These are phyloP conservation scores for Mormyrus proboscirostris DNA, from an alignment of 2,797 vertebrate species.

Conservation along the genomic window DNA sequence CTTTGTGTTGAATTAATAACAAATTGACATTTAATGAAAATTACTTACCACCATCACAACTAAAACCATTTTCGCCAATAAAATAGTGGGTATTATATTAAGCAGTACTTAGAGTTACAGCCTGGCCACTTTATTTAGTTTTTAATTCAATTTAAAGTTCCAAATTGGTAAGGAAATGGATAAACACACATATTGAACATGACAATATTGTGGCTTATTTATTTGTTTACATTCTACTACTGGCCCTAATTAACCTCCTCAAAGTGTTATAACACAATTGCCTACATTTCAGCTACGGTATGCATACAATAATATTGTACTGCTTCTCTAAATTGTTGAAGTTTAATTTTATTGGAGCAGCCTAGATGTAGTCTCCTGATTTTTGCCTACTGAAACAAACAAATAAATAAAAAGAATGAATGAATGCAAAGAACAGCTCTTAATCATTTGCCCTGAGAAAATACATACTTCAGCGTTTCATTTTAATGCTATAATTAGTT, in stretches of 20 bases:
- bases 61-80: slow-evolving; percentile 51
- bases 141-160: slow-evolving; percentile 17
- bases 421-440: not conserved
- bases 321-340: not conserved
- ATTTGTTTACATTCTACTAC: not conserved
- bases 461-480: not conserved
- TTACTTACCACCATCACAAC: slow-evolving; percentile 70
- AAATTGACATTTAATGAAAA: slow-evolving; percentile 82
- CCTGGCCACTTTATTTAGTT: slow-evolving; percentile 21
- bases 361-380: not conserved
- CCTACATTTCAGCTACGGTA: not conserved
- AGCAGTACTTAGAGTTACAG: slow-evolving; percentile 8
- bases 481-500: not conserved
- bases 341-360: not conserved
- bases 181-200: slow-evolving; percentile 28
- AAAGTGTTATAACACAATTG: not conserved
- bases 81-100: slow-evolving; percentile 32
- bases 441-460: not conserved
- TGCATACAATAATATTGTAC: not conserved
- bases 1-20: slow-evolving; percentile 76
- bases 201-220: slow-evolving; percentile 31
- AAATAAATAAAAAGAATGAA: not conserved
- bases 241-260: slow-evolving; percentile 8
- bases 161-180: slow-evolving; percentile 27
- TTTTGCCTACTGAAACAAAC: not conserved